Evolutionary conservation across 2,888 invertebrate genomes (phyloP).

Genomic region (Apodemia mormo): DNA sequence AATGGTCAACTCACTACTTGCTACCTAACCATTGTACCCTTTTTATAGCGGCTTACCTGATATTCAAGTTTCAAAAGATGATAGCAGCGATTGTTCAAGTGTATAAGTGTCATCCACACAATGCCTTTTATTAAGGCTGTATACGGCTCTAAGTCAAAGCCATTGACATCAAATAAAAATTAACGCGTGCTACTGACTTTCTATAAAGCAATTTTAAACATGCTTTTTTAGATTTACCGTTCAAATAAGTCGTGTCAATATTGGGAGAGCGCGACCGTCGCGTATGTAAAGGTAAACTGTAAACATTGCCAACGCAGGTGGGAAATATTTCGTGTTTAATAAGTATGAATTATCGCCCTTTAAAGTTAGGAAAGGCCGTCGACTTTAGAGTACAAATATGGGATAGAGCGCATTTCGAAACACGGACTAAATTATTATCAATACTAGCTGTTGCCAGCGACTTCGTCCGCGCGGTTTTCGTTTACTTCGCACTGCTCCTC

Average conservation of each 20-base stretch:
- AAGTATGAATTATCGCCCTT: constrained; percentile 43
- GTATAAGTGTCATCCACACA: constrained; percentile 16
- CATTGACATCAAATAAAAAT: constrained; percentile 8
- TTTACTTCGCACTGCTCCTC: no score
- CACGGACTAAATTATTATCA: background rate
- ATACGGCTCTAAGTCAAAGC: constrained; percentile 58
- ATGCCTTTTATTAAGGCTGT: constrained; percentile 36
- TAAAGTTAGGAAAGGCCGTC: constrained; percentile 35
- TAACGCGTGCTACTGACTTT: constrained; percentile 41
- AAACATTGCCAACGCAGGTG: constrained; percentile 55
- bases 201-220: constrained; percentile 49
- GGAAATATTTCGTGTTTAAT: constrained; percentile 52
- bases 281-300: constrained; percentile 45
- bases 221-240: constrained; percentile 44
- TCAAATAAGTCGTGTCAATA: constrained; percentile 47
- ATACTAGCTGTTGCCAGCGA: no score
- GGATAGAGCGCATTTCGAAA: background rate
- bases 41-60: constrained; percentile 12
- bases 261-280: constrained; percentile 54
- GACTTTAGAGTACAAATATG: constrained; percentile 13
- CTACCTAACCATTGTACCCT: constrained; percentile 9
- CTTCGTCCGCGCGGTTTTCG: no score
- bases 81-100: constrained; percentile 15
- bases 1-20: background rate
- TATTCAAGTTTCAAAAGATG: constrained; percentile 5